A percentile compares a stretch with the other conserved stretches of the same genome.
These are phyloP conservation scores for Embidobia sp. DNA, from an alignment of 2,888 invertebrate species.

Conservation along the genomic window DNA sequence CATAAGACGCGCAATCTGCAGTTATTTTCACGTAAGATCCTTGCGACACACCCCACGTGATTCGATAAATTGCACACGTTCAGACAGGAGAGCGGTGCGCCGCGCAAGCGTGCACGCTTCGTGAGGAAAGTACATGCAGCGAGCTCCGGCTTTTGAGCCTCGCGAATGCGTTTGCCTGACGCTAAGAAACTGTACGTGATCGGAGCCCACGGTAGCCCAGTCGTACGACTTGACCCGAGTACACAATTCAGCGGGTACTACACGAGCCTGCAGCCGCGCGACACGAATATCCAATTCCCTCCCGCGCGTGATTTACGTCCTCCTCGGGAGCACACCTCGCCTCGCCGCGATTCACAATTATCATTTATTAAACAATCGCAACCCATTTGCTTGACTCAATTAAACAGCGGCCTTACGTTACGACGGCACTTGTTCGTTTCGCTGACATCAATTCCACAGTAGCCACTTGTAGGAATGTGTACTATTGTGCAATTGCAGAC, in stretches of 20 bases:
- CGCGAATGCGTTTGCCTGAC: constrained; percentile 12
- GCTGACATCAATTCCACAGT: constrained; percentile 13
- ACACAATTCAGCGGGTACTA: constrained; percentile 28
- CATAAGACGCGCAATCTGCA: constrained; percentile 20
- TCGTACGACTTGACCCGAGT: constrained; percentile 50
- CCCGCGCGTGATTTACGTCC: not conserved
- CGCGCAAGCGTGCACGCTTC: constrained; percentile 1
- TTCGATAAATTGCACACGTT: constrained; percentile 42
- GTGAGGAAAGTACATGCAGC: constrained; percentile 12
- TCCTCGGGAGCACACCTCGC: not conserved
- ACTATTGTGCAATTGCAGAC: no score
- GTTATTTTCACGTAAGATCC: constrained; percentile 38
- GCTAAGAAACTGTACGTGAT: constrained; percentile 44
- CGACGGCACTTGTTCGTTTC: not conserved
- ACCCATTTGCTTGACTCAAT: not conserved
- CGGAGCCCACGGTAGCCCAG: constrained; percentile 41
- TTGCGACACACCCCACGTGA: constrained; percentile 53
- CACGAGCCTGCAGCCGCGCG: constrained; percentile 6
- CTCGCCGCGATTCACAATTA: constrained; percentile 2
- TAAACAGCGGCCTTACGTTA: no score
- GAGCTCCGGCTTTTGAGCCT: constrained; percentile 6
- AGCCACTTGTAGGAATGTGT: not conserved
- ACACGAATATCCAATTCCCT: constrained; percentile 27
- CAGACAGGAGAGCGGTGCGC: not conserved
- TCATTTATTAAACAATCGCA: constrained; percentile 11